These are phyloP conservation scores for Eumacrocentrus americanus DNA, from an alignment of 2,888 invertebrate genomes.

Conservation along the genomic window DNA sequence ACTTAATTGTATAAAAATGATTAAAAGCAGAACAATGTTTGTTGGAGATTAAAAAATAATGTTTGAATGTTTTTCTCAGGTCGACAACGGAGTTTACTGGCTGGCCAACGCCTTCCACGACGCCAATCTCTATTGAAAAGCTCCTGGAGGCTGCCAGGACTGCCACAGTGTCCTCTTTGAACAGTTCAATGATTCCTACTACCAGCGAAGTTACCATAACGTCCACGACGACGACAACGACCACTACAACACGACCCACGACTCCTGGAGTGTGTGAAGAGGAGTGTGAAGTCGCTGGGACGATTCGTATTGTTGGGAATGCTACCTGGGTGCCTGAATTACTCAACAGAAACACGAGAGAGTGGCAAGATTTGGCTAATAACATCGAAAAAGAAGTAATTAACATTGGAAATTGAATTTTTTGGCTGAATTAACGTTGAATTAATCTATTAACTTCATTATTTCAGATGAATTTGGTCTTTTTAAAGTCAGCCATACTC, in stretches of 20 bases:
- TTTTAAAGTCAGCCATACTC: conserved; percentile 75
- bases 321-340: conserved; percentile 81
- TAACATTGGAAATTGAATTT: not conserved
- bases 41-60: not conserved
- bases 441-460: conserved; percentile 8
- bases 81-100: conserved; percentile 89
- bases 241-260: conserved; percentile 72
- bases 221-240: conserved; percentile 74
- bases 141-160: conserved; percentile 72
- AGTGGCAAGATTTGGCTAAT: conserved; percentile 83
- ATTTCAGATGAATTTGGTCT: conserved; percentile 82
- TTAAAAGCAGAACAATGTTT: not conserved
- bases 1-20: conserved; percentile 11
- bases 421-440: not conserved
- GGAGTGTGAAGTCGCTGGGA: conserved; percentile 86
- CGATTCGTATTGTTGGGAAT: conserved; percentile 82
- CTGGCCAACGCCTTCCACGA: conserved; percentile 88
- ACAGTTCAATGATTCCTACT: conserved; percentile 54
- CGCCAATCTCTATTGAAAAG: conserved; percentile 84
- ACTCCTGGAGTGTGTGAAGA: conserved; percentile 79
- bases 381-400: conserved; percentile 80
- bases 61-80: conserved; percentile 59
- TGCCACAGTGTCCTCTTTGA: conserved; percentile 67
- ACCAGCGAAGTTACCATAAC: conserved; percentile 66
- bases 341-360: conserved; percentile 83